Evolutionary conservation across 2,888 invertebrate species (phyloP), one percentile per base, ranked within the genome.

Genomic region (Uropetala carovei): DNA sequence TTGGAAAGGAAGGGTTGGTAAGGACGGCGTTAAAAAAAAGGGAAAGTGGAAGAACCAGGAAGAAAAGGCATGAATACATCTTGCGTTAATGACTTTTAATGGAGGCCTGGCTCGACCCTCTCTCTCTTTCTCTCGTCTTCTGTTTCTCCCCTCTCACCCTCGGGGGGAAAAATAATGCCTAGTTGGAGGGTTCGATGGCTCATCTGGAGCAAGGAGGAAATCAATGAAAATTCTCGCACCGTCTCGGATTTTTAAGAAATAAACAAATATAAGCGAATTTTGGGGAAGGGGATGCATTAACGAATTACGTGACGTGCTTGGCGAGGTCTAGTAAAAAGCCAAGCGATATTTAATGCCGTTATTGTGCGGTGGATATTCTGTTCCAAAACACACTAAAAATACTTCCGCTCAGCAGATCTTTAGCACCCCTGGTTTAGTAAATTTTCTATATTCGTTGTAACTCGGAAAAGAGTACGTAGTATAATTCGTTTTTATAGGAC

Each of bases 81-180:
- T 64, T 64, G n/a, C 43, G 64, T 89, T 89, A 89, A 89, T 89
- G 89, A 43, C 89, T 89, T 83, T 83, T 64, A 89, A 89, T 89
- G 89, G 89, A 64, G 64, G 30, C n/a, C 18, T n/a, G 59, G 13
- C 86, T 57, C 60, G 86, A 60, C 86, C 60, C 18, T 10, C 68
- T 30, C 64, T 60, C 89, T n/a, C 14, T 22, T 43, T 60, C n/a
- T n/a, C n/a, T n/a, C n/a, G n/a, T n/a, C n/a, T n/a, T n/a, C n/a
- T n/a, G n/a, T n/a, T 18, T 43, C 11, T 43, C 43, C 60, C 60
- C 30, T 30, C 64, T 11, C 82, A 30, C 30, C 82, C 43, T 56
- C 60, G 4, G 14, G 60, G 9, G 18, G 64, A 11, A 89, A 89
- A 68, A 89, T 68, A 89, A 89, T 89, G 64, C 59, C 89, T 18